phyloP scores from a whole-genome alignment of 2,888 invertebrate genomes.

The Biston betularia region DNA sequence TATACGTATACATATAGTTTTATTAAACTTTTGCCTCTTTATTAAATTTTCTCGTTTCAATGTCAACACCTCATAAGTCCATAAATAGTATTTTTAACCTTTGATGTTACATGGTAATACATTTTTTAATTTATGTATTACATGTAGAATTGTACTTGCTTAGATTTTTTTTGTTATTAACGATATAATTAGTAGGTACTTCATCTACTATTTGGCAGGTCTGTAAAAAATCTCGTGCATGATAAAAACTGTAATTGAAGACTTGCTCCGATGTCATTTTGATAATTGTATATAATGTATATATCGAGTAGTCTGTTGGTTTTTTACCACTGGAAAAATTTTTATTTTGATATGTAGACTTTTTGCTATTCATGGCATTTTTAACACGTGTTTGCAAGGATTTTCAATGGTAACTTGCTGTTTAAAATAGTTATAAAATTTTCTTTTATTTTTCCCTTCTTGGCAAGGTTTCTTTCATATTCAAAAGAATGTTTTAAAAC shows the following conservation, averaged over 20 bases:
- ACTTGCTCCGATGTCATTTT: conserved; percentile 13
- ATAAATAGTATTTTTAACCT: neutral
- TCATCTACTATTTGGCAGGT: neutral
- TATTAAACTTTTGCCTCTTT: too few species aligned
- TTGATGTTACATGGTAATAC: neutral
- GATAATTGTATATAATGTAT: neutral
- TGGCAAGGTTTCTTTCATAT: neutral
- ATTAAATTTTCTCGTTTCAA: too few species aligned
- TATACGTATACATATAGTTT: too few species aligned
- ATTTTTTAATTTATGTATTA: neutral
- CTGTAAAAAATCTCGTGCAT: conserved; percentile 18
- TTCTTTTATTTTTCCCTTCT: neutral
- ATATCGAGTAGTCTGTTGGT: neutral
- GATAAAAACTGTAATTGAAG: conserved; percentile 24
- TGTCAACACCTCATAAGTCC: too few species aligned
- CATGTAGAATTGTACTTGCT: neutral
- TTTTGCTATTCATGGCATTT: neutral
- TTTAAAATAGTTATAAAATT: neutral
- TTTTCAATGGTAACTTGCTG: neutral
- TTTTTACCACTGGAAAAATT: conserved; percentile 1
- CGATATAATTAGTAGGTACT: neutral
- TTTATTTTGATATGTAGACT: neutral
- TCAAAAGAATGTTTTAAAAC: neutral
- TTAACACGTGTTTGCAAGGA: too few species aligned
- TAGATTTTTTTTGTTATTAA: neutral